Percentiles rank a stretch among this genome's conserved stretches.
phyloP scores from a whole-genome alignment of 1,140 invertebrate species.

The Gonatopus flavifemur region DNA sequence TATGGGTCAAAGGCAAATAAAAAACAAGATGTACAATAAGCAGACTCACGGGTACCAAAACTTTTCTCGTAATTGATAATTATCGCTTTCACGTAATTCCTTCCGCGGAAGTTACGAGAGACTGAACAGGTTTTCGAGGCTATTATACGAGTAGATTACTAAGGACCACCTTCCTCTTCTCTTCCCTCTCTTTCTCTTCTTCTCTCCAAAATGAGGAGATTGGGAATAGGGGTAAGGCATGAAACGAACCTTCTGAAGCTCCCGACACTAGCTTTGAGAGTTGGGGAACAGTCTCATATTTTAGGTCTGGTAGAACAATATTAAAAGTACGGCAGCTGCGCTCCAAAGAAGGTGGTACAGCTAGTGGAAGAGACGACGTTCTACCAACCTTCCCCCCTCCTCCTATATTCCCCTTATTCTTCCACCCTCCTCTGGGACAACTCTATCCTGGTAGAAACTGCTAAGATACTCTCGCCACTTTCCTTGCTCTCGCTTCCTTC shows the following conservation, averaged over 20 bases:
- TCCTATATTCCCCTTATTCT: too few species aligned
- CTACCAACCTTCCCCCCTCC: too few species aligned
- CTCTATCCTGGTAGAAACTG: slow-evolving; percentile 35
- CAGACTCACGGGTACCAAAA: slow-evolving; percentile 17
- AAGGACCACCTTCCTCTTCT: neutral
- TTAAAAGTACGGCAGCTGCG: slow-evolving; percentile 52
- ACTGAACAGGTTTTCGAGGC: slow-evolving; percentile 14
- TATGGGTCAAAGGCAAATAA: slow-evolving; percentile 18
- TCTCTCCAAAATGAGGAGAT: slow-evolving; percentile 23
- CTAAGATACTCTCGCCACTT: slow-evolving; percentile 19
- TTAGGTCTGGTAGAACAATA: slow-evolving; percentile 51
- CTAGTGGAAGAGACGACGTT: neutral
- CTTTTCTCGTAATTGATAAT: slow-evolving; percentile 28
- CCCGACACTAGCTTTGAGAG: slow-evolving; percentile 23
- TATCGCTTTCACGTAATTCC: slow-evolving; percentile 23
- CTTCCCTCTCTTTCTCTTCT: neutral
- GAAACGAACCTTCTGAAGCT: slow-evolving; percentile 29
- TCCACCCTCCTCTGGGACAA: slow-evolving; percentile 32
- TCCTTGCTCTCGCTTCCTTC: slow-evolving; percentile 22
- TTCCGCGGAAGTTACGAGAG: slow-evolving; percentile 19
- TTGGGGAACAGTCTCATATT: slow-evolving; percentile 47
- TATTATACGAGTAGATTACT: slow-evolving; percentile 32
- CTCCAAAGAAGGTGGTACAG: slow-evolving; percentile 5
- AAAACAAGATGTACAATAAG: slow-evolving; percentile 25
- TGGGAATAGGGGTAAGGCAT: slow-evolving; percentile 13